phyloP scores from a whole-genome alignment of 2,113 vertebrate genomes.

The Cryptomyrus ogoouensis region DNA sequence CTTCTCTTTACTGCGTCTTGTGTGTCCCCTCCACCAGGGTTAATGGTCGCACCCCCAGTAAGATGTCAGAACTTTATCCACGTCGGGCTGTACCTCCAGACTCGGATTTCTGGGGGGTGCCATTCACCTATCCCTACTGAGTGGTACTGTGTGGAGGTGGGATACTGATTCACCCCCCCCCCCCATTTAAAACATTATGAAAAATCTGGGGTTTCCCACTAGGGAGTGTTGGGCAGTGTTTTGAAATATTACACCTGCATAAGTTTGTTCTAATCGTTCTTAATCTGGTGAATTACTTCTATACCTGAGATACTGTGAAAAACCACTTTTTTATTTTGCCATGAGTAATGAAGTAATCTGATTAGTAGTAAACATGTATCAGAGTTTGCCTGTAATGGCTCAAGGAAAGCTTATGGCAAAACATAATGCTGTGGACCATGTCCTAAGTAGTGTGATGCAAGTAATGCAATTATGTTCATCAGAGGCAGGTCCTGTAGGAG shows the following conservation, averaged over 20 bases:
- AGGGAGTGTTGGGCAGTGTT: neutral
- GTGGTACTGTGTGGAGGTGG: neutral
- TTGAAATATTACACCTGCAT: neutral
- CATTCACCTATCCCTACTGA: neutral
- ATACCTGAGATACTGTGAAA: neutral
- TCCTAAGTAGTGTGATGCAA: neutral
- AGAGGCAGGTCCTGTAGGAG: neutral
- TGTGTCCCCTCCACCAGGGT: neutral
- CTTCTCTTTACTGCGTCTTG: neutral
- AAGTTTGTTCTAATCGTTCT: neutral
- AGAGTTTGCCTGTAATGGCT: neutral
- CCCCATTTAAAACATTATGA: too few species aligned
- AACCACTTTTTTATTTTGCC: neutral
- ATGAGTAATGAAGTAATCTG: neutral
- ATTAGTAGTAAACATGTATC: neutral
- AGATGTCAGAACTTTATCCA: neutral
- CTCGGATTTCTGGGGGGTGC: neutral
- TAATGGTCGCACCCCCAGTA: neutral
- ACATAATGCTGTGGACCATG: neutral
- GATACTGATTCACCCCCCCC: too few species aligned
- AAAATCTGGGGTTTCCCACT: neutral
- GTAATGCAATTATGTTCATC: neutral
- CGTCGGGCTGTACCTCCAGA: neutral
- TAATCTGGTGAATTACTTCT: neutral
- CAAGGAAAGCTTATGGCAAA: neutral